Evolutionary conservation across 35 echinoderm and acorn worm genomes (phyloP).

Genomic region (Patiria miniata): DNA sequence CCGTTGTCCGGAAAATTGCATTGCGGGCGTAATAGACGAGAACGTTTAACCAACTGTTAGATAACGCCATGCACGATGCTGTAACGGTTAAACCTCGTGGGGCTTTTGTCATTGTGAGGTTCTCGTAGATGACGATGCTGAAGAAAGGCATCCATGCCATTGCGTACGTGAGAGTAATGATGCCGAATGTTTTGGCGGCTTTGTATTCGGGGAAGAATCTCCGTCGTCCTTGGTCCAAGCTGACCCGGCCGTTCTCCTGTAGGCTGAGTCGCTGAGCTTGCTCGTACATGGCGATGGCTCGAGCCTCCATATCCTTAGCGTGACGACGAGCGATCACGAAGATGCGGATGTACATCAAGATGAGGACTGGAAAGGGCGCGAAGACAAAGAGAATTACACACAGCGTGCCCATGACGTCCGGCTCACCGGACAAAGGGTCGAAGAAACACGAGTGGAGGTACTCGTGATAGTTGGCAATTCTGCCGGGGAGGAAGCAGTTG

Average conservation of each 20-base stretch:
- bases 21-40: constrained; percentile 6
- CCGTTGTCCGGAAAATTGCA: not conserved
- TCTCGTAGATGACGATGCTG: constrained; percentile 2
- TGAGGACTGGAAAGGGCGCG: constrained; percentile 6
- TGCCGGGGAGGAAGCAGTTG: constrained; percentile 8
- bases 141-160: constrained; percentile 7
- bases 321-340: not conserved
- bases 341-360: constrained; percentile 4
- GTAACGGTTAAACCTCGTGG: not conserved
- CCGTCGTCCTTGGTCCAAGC: not conserved
- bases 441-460: constrained; percentile 16
- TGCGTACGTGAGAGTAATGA: constrained; percentile 13
- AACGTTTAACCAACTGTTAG: not conserved
- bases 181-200: not conserved
- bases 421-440: not conserved
- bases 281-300: not conserved
- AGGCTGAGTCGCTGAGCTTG: not conserved
- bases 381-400: constrained; percentile 22
- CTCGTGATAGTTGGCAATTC: not conserved
- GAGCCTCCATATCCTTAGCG: not conserved
- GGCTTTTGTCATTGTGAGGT: not conserved
- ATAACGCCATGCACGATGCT: not conserved
- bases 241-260: not conserved
- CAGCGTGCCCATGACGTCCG: constrained; percentile 9
- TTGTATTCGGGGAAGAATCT: not conserved